Evolutionary conservation across 2,797 vertebrate genomes (phyloP), one percentile per base, ranked within the genome.

Genomic region (Enteromius anoplus): DNA sequence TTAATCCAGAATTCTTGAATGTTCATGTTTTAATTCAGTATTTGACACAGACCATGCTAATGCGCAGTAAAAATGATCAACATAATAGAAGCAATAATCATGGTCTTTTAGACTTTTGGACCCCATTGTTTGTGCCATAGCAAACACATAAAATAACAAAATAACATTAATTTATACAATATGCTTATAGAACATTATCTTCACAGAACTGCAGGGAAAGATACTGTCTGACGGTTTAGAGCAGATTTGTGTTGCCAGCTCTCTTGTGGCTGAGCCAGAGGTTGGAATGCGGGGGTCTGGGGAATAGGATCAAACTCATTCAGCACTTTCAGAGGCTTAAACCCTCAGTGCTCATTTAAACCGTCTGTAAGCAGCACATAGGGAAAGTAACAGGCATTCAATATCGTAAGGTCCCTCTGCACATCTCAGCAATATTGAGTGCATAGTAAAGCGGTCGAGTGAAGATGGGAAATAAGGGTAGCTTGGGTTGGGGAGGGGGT

Each of bases 351-450:
- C 86, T 81, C 58, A 78, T 84, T 84, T 84, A 78, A 80, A 70
- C 78, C 17, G 82, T 85, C 77, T 84, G 72, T 65, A 85, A 86
- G 75, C 65, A 84, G 84, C 82, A 85, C 75, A 78, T 81, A 66
- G 86, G 84, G 72, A 86, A 79, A 87, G 77, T 85, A 77, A 85
- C 86, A 84, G 84, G 79, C 84, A 82, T 82, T 85, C 85, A 86
- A 88, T 88, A 84, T 78, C 4, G 15, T 55, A 23, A 81, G 81
- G 84, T 83, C 78, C 85, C 85, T 87, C 60, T 75, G 84, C 15
- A 62, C 75, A 82, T 85, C 87, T 88, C 82, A 70, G 87, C 85
- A 87, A 85, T 87, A 87, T 83, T 80, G 87, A 85, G 85, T 70
- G 75, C 72, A 81, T 76, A 81, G 85, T 78, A 87, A 87, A 82